Percentiles rank a stretch among this genome's conserved stretches.
These are phyloP conservation scores for Odontothrips loti DNA, from an alignment of 2,888 invertebrate species.

Conservation along the genomic window DNA sequence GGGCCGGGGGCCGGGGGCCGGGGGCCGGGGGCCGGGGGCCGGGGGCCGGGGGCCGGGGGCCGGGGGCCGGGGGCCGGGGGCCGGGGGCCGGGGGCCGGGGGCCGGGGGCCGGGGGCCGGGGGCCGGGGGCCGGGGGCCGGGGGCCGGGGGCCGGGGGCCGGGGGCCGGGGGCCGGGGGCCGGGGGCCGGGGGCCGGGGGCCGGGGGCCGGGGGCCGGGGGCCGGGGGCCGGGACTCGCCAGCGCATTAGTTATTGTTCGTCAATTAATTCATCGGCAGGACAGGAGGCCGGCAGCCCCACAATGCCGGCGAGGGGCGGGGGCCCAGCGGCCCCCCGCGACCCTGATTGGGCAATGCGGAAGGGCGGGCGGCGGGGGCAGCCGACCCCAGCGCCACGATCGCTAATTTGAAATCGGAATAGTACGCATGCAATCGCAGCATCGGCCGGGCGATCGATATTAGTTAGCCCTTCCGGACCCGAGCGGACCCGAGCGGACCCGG, in stretches of 20 bases:
- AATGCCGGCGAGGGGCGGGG: background rate
- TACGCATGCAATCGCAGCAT: background rate
- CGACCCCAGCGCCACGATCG: background rate
- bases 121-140: background rate
- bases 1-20: background rate
- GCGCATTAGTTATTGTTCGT: conserved; percentile 14
- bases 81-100: background rate
- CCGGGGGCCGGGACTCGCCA: background rate
- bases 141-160: background rate
- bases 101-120: background rate
- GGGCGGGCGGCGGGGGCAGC: background rate
- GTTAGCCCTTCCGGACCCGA: too few relatives aligned
- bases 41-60: background rate
- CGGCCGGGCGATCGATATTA: background rate
- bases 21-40: background rate
- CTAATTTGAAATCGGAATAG: background rate
- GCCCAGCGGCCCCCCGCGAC: background rate
- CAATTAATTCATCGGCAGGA: background rate
- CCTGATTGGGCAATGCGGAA: background rate
- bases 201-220: background rate
- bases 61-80: background rate
- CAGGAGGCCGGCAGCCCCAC: too few relatives aligned
- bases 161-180: background rate
- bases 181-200: background rate
- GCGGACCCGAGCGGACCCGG: too few relatives aligned